A percentile compares a stretch with the other conserved stretches of the same genome.
These are phyloP conservation scores for Plotosus lineatus DNA, from an alignment of 2,113 vertebrate genomes.

Conservation along the genomic window DNA sequence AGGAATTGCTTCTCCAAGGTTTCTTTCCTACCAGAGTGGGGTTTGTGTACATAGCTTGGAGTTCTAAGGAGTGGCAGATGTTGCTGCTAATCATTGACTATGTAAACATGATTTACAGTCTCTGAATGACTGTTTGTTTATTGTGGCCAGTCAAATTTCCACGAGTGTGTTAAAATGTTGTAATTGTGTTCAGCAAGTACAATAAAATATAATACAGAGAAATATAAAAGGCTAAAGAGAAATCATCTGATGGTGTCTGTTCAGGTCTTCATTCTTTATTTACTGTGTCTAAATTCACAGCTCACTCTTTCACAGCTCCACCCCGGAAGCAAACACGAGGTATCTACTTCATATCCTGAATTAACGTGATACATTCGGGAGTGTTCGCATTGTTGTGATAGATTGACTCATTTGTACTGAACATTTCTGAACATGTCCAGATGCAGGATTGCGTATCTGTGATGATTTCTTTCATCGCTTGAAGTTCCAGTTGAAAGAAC, in stretches of 20 bases:
- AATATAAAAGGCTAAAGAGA: neutral
- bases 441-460: neutral
- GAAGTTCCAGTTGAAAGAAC: neutral
- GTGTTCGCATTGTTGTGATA: neutral
- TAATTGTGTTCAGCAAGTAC: neutral
- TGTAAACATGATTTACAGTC: conserved; percentile 26
- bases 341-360: neutral
- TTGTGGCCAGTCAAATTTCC: conserved; percentile 27
- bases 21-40: conserved; percentile 8
- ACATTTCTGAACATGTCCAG: conserved; percentile 1
- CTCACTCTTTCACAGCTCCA: neutral
- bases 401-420: neutral
- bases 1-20: conserved; percentile 6
- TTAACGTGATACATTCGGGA: neutral
- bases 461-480: neutral
- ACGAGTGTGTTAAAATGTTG: neutral
- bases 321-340: neutral
- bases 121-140: conserved; percentile 22
- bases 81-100: conserved; percentile 49
- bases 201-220: neutral
- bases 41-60: conserved; percentile 36
- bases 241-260: neutral
- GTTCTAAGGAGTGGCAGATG: conserved; percentile 24
- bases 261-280: neutral
- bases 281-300: neutral